Evolutionary conservation across 2,113 vertebrate genomes (phyloP).

Genomic region (Trichomycterus rosablanca): DNA sequence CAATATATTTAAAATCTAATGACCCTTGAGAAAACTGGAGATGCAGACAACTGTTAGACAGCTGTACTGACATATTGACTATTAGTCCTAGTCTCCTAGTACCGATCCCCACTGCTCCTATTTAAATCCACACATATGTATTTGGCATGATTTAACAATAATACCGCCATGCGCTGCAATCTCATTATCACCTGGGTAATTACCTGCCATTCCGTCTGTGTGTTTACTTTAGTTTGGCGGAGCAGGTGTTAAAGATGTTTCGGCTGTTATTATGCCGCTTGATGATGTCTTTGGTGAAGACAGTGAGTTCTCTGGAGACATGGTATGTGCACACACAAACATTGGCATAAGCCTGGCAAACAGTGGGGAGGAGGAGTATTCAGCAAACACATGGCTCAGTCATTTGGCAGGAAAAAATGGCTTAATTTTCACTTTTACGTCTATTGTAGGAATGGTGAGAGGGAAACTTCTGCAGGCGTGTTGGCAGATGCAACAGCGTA

Average conservation of each 20-base stretch:
- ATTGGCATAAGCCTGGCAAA: conserved; percentile 34
- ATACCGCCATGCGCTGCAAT: conserved; percentile 14
- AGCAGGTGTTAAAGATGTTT: conserved; percentile 49
- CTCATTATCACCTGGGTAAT: conserved; percentile 46
- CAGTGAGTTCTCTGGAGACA: conserved; percentile 38
- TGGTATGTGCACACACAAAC: conserved; percentile 36
- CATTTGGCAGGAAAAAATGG: conserved; percentile 9
- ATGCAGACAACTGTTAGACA: conserved; percentile 28
- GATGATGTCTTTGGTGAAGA: conserved; percentile 41
- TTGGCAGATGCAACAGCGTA: neutral
- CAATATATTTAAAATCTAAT: conserved; percentile 1
- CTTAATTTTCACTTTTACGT: conserved; percentile 9
- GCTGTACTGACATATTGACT: conserved; percentile 27
- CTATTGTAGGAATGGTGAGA: neutral
- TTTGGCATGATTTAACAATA: conserved; percentile 36
- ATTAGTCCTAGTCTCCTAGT: conserved; percentile 24
- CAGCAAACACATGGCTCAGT: conserved; percentile 26
- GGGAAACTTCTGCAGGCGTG: neutral
- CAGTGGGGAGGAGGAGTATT: conserved; percentile 24
- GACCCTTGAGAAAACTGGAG: conserved; percentile 19
- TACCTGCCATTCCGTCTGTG: conserved; percentile 43
- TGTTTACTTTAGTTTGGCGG: conserved; percentile 40
- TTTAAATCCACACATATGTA: conserved; percentile 23
- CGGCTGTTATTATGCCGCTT: conserved; percentile 33
- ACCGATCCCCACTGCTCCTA: conserved; percentile 1